phyloP scores from a whole-genome alignment of 2,888 invertebrate species.

The Odontothrips loti region DNA sequence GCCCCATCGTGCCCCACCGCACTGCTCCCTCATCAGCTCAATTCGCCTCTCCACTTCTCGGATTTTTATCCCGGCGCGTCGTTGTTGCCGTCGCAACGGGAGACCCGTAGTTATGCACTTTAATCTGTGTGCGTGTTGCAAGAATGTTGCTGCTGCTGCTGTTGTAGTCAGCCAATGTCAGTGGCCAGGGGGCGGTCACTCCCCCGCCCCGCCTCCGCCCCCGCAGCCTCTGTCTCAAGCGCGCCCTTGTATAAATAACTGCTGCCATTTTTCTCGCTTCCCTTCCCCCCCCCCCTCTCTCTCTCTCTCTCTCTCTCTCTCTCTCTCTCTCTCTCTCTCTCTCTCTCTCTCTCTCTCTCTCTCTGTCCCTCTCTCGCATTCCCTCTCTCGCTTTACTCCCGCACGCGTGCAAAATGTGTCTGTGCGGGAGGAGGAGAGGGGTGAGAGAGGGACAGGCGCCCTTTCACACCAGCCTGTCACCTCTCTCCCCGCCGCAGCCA shows the following conservation, averaged over 20 bases:
- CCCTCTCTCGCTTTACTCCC: background rate
- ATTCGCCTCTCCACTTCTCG: too few relatives aligned
- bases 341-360: background rate
- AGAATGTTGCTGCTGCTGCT: background rate
- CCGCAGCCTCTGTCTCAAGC: background rate
- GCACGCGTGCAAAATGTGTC: too few relatives aligned
- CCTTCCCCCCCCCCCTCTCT: background rate
- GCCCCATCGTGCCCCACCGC: too few relatives aligned
- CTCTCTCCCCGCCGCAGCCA: background rate
- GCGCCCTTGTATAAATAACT: constrained; percentile 4
- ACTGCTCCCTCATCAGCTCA: too few relatives aligned
- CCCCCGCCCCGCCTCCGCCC: background rate
- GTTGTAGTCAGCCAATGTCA: background rate
- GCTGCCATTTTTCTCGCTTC: background rate
- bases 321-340: background rate
- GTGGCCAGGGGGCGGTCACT: background rate
- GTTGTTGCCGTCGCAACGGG: too few relatives aligned
- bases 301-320: background rate
- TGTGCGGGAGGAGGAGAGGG: too few relatives aligned
- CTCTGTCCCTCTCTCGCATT: background rate
- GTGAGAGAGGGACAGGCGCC: too few relatives aligned
- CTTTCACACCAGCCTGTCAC: too few relatives aligned
- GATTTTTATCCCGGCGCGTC: too few relatives aligned
- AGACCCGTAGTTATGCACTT: too few relatives aligned
- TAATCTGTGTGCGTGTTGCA: too few relatives aligned